Evolutionary conservation across 2,888 invertebrate species (phyloP), one percentile per base, ranked within the genome.

Genomic region (Capitulum mitella): DNA sequence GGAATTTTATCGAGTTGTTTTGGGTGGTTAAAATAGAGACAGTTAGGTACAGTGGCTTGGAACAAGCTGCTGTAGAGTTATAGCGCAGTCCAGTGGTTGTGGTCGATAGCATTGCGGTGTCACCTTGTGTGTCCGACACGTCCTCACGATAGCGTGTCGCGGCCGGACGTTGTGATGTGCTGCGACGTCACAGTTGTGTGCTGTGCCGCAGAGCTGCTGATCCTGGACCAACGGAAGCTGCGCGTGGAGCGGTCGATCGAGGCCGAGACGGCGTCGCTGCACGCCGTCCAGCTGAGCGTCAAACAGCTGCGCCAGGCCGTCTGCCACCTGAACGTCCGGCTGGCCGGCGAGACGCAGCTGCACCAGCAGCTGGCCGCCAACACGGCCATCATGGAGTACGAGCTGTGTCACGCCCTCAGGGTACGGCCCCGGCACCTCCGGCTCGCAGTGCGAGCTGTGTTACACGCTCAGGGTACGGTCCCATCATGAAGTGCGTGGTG

Each of bases 211-310:
- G 87, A 90, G 84, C 86, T 88, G 78, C 84, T 87, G 82, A 86
- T 94, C 79, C 89, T 93, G 85, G 91, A 92, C 75, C 92, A 93
- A 83, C 93, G 93, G 83, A 90, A 90, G 78, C 86, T 91, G 82
- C 91, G 91, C 83, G 87, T 92, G 46, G 90, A 91, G 81, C 88
- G 89, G 79, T 90, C 92, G 77, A 85, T 91, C 8, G 90, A 91
- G 34, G 85, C 87, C 19, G 88, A 90, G 26, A 84, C 19, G 3
- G 37, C 22, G 37, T 16, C 70, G 34, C 70, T 70, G 70, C 70
- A 70, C 70, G 34, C 37, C 22, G 70, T 70, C 19, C 34, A 85
- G 43, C 87, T 86, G 48, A 89, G 90, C 82, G 89, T 90, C 26
- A 86, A 85, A 1, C 88, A 88, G 61, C 88, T 92, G 2, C 87